Conservation (phyloP, 2,797 vertebrate species). For the Cuculus canorus region DNA sequence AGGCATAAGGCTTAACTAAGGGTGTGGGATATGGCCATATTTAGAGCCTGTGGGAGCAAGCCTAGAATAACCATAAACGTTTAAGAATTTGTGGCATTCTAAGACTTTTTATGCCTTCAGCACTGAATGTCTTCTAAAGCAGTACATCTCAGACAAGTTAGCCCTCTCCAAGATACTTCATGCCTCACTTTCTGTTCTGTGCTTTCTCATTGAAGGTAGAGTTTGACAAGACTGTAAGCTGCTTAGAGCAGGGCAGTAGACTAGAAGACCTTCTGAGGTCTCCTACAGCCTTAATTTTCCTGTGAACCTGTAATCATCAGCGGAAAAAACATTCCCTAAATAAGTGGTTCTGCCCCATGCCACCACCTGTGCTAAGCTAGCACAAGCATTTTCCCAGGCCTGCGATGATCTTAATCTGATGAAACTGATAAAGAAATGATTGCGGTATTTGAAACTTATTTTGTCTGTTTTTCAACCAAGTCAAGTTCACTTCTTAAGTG, state of each 20-base stretch:
- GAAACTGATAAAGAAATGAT: background rate
- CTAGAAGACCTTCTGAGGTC: background rate
- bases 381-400: background rate
- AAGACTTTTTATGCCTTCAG: background rate
- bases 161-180: background rate
- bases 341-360: background rate
- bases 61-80: background rate
- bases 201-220: background rate
- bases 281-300: background rate
- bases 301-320: background rate
- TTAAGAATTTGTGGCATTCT: background rate
- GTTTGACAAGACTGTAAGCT: background rate
- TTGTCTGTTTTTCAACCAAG: background rate
- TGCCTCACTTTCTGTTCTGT: background rate
- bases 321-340: background rate
- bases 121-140: background rate
- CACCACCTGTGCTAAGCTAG: background rate
- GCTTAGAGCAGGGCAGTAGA: background rate
- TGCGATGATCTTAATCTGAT: background rate
- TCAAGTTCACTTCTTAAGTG: background rate
- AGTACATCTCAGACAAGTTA: background rate
- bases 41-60: slow-evolving; percentile 1
- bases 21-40: background rate
- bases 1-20: background rate
- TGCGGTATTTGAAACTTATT: background rate